phyloP scores from a whole-genome alignment of 1,140 invertebrate genomes.

The Colletes gigas region DNA sequence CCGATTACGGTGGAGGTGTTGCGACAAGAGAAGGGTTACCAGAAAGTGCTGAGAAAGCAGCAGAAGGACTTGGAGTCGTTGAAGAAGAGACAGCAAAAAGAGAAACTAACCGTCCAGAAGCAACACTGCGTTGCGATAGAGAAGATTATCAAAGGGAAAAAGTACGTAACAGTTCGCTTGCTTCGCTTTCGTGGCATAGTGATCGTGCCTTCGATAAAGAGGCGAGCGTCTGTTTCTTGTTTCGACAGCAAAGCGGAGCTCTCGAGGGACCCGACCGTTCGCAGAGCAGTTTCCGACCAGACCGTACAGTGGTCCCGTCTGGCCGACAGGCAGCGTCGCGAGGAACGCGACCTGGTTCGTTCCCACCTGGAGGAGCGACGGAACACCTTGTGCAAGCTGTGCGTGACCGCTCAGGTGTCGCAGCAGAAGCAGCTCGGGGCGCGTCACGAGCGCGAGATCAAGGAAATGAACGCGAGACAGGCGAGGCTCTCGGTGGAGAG shows the following conservation, averaged over 20 bases:
- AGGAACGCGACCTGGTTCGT: conserved; percentile 94
- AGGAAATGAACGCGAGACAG: conserved; percentile 97
- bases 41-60: conserved; percentile 97
- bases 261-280: conserved; percentile 88
- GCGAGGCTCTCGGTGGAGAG: conserved; percentile 98
- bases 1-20: conserved; percentile 95
- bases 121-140: conserved; percentile 97
- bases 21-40: conserved; percentile 95
- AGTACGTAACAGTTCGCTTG: conserved; percentile 82
- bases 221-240: conserved; percentile 39
- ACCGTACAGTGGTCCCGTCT: conserved; percentile 97
- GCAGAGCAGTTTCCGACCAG: conserved; percentile 92
- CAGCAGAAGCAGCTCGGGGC: conserved; percentile 96
- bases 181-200: not conserved
- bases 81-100: conserved; percentile 96
- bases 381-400: conserved; percentile 91
- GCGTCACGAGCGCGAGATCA: conserved; percentile 95
- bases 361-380: conserved; percentile 92
- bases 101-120: conserved; percentile 95
- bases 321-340: conserved; percentile 92
- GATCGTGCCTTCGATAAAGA: not conserved
- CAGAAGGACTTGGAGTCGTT: conserved; percentile 96
- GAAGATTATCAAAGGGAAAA: conserved; percentile 96
- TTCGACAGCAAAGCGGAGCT: conserved; percentile 89
- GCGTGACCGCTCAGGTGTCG: conserved; percentile 90